Conservation (phyloP, 2,113 vertebrate genomes). For the Cettia cetti region DNA sequence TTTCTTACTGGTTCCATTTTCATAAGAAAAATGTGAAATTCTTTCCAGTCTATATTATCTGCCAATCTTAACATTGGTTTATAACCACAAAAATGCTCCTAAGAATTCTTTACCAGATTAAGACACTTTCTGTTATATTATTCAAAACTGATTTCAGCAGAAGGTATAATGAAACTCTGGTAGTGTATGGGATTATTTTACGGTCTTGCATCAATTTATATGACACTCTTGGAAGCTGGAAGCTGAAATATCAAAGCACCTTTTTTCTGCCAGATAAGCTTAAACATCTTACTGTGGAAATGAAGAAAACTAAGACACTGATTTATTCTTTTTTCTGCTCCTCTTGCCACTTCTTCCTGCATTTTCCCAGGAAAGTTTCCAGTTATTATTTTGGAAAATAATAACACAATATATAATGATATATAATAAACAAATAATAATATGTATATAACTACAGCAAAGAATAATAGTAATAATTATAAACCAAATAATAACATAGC, state of each 20-base stretch:
- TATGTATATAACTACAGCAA: too few relatives aligned
- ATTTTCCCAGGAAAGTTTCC: too few relatives aligned
- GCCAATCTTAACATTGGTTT: background rate
- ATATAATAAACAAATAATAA: background rate
- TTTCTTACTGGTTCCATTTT: background rate
- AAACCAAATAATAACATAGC: background rate
- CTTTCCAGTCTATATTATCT: background rate
- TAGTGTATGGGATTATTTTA: background rate
- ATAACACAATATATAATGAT: background rate
- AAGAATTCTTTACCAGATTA: background rate
- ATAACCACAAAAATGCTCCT: background rate
- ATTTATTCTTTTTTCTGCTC: background rate
- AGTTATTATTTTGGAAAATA: background rate
- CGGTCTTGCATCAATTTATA: background rate
- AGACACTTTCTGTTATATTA: background rate
- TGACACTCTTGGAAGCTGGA: background rate
- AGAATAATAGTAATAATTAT: background rate
- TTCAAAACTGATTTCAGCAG: background rate
- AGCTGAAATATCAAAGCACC: background rate
- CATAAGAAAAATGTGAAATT: background rate
- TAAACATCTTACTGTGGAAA: background rate
- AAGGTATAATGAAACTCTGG: background rate
- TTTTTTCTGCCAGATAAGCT: background rate
- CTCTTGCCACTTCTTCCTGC: background rate
- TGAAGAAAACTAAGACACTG: background rate